These are phyloP conservation scores for Synergus itoensis DNA, from an alignment of 2,888 invertebrate species.

Conservation along the genomic window DNA sequence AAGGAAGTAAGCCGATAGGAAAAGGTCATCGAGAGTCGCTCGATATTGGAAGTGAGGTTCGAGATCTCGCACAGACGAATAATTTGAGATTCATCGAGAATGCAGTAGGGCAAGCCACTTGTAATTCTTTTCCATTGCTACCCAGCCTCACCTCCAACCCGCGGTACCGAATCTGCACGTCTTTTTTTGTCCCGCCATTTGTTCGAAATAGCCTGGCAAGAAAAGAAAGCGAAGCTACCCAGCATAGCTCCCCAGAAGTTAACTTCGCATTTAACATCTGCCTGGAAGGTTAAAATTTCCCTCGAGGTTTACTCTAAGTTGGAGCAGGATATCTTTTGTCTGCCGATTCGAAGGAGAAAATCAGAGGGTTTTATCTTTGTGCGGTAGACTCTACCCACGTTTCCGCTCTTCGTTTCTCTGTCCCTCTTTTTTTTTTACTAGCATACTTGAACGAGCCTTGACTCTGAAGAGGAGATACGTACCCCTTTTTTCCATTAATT, in stretches of 20 bases:
- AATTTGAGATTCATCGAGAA: constrained; percentile 75
- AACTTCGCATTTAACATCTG: constrained; percentile 74
- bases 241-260: constrained; percentile 66
- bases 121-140: constrained; percentile 74
- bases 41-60: constrained; percentile 54
- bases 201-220: constrained; percentile 66
- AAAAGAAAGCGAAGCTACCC: constrained; percentile 52
- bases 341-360: constrained; percentile 59
- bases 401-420: background rate
- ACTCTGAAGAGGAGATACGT: constrained; percentile 23
- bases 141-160: constrained; percentile 50
- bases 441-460: constrained; percentile 25
- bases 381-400: constrained; percentile 34
- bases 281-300: constrained; percentile 73
- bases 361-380: constrained; percentile 60
- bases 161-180: constrained; percentile 53
- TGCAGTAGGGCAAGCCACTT: constrained; percentile 73
- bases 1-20: constrained; percentile 45
- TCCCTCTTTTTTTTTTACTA: background rate
- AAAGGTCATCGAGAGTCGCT: constrained; percentile 48
- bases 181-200: constrained; percentile 70
- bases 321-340: constrained; percentile 65
- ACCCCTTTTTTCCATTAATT: constrained; percentile 56
- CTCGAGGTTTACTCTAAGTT: constrained; percentile 71
- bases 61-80: constrained; percentile 65